Evolutionary conservation across 2,113 vertebrate genomes (phyloP).

Genomic region (Sinocyclocheilus maitianheensis): DNA sequence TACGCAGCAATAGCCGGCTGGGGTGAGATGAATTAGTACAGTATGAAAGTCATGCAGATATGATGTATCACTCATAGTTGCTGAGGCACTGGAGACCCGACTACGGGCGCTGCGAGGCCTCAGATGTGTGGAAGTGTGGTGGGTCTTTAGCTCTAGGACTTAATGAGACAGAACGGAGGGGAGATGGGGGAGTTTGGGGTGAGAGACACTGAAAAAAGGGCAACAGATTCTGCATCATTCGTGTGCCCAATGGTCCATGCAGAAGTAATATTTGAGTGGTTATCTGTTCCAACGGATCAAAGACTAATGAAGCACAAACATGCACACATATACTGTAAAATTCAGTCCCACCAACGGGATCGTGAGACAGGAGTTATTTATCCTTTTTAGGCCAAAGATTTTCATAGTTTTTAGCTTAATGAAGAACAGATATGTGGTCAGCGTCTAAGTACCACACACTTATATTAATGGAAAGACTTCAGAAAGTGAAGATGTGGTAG

Average conservation of each 20-base stretch:
- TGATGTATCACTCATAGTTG: conserved; percentile 26
- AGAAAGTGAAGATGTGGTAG: background rate
- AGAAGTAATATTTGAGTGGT: conserved; percentile 83
- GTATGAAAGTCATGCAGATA: conserved; percentile 13
- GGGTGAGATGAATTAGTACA: conserved; percentile 35
- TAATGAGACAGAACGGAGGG: background rate
- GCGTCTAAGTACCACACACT: background rate
- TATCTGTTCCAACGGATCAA: conserved; percentile 82
- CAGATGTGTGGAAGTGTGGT: conserved; percentile 4
- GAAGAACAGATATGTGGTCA: background rate
- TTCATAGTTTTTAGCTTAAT: conserved; percentile 1
- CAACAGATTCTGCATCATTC: conserved; percentile 76
- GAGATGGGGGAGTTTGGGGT: conserved; percentile 17
- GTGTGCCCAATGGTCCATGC: conserved; percentile 81
- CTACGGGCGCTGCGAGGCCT: background rate
- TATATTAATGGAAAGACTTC: background rate
- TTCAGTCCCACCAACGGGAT: background rate
- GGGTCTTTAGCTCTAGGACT: conserved; percentile 14
- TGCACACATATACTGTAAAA: conserved; percentile 28
- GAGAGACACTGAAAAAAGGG: conserved; percentile 2
- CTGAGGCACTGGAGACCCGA: background rate
- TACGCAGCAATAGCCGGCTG: conserved; percentile 8
- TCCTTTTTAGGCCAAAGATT: background rate
- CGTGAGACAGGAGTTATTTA: background rate
- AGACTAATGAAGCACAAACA: conserved; percentile 80